phyloP scores from a whole-genome alignment of 2,113 vertebrate species.

The Zingel zingel region DNA sequence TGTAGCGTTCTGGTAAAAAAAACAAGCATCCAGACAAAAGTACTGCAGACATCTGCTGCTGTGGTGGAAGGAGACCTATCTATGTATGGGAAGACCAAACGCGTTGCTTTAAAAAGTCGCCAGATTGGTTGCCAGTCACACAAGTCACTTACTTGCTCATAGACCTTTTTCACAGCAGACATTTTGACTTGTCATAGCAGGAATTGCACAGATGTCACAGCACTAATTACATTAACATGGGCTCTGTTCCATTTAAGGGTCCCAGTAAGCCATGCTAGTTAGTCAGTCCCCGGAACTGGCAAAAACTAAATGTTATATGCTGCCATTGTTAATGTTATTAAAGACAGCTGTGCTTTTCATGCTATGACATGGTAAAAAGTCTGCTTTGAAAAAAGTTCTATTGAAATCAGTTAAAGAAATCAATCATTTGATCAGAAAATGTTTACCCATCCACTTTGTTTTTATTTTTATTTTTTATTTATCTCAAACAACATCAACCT shows the following conservation, averaged over 20 bases:
- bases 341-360: background rate
- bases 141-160: background rate
- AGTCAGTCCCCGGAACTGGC: too few species aligned
- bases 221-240: slow-evolving; percentile 11
- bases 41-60: background rate
- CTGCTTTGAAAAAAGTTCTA: background rate
- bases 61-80: background rate
- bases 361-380: background rate
- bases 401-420: background rate
- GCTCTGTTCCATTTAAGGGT: too few species aligned
- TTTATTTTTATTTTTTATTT: too few species aligned
- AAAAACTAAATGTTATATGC: too few species aligned
- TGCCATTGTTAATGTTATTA: background rate
- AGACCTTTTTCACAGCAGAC: background rate
- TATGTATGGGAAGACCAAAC: background rate
- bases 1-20: background rate
- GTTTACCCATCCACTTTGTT: too few species aligned
- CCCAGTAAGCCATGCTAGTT: background rate
- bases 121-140: background rate
- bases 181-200: slow-evolving; percentile 9
- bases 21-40: background rate
- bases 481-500: too few species aligned
- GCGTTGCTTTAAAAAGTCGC: background rate
- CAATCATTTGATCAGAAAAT: too few species aligned
- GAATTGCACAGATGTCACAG: slow-evolving; percentile 1